These are phyloP conservation scores for human (Homo sapiens) DNA, from an alignment of 2,113 vertebrate species.

Conservation along the genomic window DNA sequence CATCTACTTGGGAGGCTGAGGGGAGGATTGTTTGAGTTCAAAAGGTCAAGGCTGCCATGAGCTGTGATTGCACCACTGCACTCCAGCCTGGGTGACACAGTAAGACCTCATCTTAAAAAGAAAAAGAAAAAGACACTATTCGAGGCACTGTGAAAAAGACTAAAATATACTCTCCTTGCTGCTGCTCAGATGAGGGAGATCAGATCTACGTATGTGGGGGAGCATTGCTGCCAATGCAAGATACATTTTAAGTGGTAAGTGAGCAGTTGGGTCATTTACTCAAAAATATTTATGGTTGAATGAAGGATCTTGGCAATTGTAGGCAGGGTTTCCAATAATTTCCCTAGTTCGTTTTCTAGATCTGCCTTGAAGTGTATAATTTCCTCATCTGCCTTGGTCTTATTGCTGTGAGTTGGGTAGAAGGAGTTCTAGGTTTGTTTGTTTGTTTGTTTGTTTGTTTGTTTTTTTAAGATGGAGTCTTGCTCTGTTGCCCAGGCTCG, in stretches of 20 bases:
- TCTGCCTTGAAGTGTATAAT: neutral
- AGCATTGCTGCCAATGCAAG: neutral
- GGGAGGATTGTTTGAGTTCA: too few species aligned
- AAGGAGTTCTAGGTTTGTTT: neutral
- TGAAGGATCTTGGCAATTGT: neutral
- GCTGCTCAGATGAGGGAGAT: neutral
- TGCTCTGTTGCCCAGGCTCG: too few species aligned
- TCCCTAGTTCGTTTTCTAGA: neutral
- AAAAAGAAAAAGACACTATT: neutral
- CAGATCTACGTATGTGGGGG: neutral
- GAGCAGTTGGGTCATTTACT: neutral
- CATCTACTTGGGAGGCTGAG: too few species aligned
- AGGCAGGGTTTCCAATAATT: neutral
- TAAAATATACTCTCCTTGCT: neutral
- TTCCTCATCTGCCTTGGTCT: neutral
- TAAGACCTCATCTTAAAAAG: too few species aligned
- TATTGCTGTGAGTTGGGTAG: neutral
- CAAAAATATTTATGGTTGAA: neutral
- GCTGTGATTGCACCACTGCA: too few species aligned
- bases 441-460: too few species aligned
- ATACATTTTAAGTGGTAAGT: neutral
- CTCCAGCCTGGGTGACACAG: too few species aligned
- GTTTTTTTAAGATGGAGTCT: too few species aligned
- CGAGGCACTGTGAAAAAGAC: neutral
- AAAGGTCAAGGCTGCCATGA: too few species aligned